Conservation (phyloP, 2,888 invertebrate genomes). For the Lycocerus yunnanus region DNA sequence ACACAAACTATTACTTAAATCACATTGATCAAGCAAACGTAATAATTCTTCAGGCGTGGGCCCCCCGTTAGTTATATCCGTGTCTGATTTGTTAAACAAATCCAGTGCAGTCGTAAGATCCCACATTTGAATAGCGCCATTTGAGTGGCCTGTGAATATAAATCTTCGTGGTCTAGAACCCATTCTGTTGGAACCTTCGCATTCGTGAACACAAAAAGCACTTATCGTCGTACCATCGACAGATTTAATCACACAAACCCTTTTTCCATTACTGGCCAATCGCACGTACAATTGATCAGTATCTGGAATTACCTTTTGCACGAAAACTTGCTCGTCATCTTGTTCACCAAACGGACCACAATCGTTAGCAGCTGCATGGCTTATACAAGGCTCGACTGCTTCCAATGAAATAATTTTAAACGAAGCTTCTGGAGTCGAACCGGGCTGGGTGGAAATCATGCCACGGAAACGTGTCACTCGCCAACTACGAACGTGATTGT, state of each 20-base stretch:
- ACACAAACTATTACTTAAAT: slow-evolving; percentile 79
- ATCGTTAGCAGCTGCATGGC: slow-evolving; percentile 68
- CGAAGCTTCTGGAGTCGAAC: slow-evolving; percentile 95
- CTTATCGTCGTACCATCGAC: slow-evolving; percentile 94
- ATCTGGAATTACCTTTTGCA: slow-evolving; percentile 97
- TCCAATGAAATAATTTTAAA: slow-evolving; percentile 92
- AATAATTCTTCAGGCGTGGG: slow-evolving; percentile 91
- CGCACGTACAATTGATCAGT: slow-evolving; percentile 94
- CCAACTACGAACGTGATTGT: slow-evolving; percentile 98
- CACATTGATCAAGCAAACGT: slow-evolving; percentile 90
- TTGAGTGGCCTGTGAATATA: slow-evolving; percentile 90
- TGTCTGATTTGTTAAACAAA: slow-evolving; percentile 62
- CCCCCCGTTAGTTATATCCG: slow-evolving; percentile 73
- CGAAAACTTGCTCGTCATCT: slow-evolving; percentile 97
- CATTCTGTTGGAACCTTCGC: slow-evolving; percentile 94
- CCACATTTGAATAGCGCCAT: slow-evolving; percentile 97
- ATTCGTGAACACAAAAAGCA: slow-evolving; percentile 96
- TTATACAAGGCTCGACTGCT: slow-evolving; percentile 67
- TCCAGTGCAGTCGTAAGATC: slow-evolving; percentile 95
- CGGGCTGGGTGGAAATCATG: slow-evolving; percentile 99
- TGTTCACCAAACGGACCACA: slow-evolving; percentile 96
- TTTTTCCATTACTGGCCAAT: slow-evolving; percentile 92
- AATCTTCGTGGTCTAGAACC: slow-evolving; percentile 86
- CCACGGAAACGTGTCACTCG: slow-evolving; percentile 95
- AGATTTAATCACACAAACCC: slow-evolving; percentile 91